A percentile compares a stretch with the other conserved stretches of the same genome.
Conservation (phyloP, 2,888 invertebrate species). For the Sthenelais limicola region DNA sequence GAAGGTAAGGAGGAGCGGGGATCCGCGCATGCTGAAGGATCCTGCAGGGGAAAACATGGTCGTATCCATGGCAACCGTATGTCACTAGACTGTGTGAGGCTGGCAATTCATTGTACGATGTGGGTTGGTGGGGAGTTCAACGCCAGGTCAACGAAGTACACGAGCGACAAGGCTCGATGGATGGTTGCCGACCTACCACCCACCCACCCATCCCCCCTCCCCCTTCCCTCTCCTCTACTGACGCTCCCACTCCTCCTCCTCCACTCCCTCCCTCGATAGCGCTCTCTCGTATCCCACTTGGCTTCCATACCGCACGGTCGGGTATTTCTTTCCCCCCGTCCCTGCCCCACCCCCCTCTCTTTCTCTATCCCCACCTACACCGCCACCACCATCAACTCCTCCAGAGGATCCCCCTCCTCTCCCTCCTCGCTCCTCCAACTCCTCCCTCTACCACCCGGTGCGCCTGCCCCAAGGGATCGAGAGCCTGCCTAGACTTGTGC, state of each 20-base stretch:
- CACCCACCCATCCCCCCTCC: not conserved
- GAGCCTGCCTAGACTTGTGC: too few relatives aligned
- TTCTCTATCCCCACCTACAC: not conserved
- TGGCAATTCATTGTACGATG: not conserved
- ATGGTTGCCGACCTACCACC: not conserved
- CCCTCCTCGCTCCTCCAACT: constrained; percentile 5
- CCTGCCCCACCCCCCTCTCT: not conserved
- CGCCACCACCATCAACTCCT: not conserved
- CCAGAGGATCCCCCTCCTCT: not conserved
- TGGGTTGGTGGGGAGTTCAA: constrained; percentile 20
- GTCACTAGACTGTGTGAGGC: constrained; percentile 24
- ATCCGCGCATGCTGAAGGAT: too few relatives aligned
- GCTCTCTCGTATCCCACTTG: not conserved
- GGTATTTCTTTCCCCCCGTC: not conserved
- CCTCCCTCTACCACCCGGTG: not conserved
- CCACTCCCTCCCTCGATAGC: not conserved
- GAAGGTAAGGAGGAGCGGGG: too few relatives aligned
- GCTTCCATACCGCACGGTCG: not conserved
- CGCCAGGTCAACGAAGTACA: constrained; percentile 26
- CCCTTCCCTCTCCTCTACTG: not conserved
- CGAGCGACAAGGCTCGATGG: not conserved
- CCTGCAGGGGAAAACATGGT: constrained; percentile 17
- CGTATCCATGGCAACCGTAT: constrained; percentile 32
- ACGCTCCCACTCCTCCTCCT: not conserved
- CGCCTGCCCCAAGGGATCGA: not conserved